These are phyloP conservation scores for Chrysemys picta DNA, from an alignment of 2,113 vertebrate genomes.

Conservation along the genomic window DNA sequence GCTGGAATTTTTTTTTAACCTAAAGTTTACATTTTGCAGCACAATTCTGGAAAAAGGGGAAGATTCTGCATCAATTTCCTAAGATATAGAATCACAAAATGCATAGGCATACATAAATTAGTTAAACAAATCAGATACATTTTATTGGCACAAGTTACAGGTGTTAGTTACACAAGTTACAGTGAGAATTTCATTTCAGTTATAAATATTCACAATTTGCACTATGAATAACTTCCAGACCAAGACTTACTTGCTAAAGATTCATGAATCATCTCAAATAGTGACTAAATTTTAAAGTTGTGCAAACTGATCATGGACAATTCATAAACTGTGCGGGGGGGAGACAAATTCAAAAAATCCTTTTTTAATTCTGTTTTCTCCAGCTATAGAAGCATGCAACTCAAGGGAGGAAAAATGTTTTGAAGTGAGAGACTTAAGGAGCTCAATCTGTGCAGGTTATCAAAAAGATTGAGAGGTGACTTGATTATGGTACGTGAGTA, in stretches of 20 bases:
- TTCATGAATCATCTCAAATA: not conserved
- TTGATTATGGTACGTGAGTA: not conserved
- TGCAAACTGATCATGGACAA: not conserved
- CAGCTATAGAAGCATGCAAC: not conserved
- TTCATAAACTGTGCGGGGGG: not conserved
- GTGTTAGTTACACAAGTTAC: not conserved
- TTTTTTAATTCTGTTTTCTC: not conserved
- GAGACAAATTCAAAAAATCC: not conserved
- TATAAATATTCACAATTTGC: not conserved
- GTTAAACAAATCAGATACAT: not conserved
- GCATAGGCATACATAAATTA: rapidly evolving
- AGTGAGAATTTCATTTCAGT: not conserved
- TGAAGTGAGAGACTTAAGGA: not conserved
- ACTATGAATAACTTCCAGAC: not conserved
- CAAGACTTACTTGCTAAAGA: not conserved
- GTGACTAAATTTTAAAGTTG: not conserved
- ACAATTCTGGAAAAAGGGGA: not conserved
- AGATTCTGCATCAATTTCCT: not conserved
- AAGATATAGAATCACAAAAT: not conserved
- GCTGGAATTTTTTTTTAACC: not conserved
- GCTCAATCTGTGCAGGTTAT: not conserved
- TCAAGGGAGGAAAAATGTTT: not conserved
- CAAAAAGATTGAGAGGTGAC: not conserved
- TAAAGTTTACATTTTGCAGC: not conserved
- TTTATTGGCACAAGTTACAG: not conserved